Conservation (phyloP, 37 sponge, comb jelly and placozoan genomes). For the Axinella damicornis region DNA sequence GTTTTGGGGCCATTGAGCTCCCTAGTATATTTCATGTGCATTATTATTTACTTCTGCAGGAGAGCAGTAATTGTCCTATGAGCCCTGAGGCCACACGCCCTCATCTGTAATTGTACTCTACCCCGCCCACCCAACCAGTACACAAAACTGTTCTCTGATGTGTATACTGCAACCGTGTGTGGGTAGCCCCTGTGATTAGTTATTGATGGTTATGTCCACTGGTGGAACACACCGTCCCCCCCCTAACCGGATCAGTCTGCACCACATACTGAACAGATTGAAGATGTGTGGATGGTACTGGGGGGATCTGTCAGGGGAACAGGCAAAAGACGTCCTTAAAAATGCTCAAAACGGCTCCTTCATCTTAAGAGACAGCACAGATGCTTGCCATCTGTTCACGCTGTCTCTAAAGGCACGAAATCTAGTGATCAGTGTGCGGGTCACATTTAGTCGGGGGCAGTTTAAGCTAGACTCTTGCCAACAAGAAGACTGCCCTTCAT, state of each 20-base stretch:
- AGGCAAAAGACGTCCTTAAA: constrained; percentile 75
- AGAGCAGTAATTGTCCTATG: no score
- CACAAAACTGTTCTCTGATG: no score
- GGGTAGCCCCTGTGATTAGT: not conserved
- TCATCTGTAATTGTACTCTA: no score
- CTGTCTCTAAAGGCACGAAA: constrained; percentile 74
- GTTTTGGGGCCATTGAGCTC: no score
- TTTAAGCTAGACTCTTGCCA: constrained; percentile 89
- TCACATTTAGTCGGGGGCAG: constrained; percentile 82
- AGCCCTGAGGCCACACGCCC: no score
- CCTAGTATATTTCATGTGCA: no score
- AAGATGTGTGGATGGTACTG: constrained; percentile 97
- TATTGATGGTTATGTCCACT: constrained; percentile 16
- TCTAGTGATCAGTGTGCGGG: constrained; percentile 80
- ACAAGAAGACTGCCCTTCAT: constrained; percentile 78
- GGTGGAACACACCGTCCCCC: not conserved
- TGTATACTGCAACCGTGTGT: not conserved
- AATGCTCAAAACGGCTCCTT: constrained; percentile 83
- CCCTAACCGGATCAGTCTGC: constrained; percentile 65
- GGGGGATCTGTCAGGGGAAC: constrained; percentile 81
- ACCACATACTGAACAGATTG: constrained; percentile 71
- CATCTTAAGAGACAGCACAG: constrained; percentile 87
- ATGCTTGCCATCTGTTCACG: constrained; percentile 89
- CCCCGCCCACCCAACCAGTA: no score
- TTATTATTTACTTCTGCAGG: no score